Evolutionary conservation across 2,113 vertebrate genomes (phyloP).

Genomic region (Tricholaema leucomelas): DNA sequence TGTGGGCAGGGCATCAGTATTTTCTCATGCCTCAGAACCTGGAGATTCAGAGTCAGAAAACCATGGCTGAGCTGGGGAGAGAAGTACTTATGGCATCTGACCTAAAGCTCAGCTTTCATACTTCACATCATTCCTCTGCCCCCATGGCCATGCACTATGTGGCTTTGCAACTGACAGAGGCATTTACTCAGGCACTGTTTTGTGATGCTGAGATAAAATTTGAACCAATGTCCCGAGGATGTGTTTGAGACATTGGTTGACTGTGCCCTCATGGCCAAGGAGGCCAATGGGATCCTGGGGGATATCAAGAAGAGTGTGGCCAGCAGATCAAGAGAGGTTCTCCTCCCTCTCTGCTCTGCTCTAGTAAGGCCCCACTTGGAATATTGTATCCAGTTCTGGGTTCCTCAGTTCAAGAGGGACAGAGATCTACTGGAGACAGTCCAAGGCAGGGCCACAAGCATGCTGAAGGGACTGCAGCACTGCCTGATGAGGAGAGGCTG

Average conservation of each 20-base stretch:
- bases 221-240: not conserved
- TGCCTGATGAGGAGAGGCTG: too few relatives aligned
- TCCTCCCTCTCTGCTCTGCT: too few relatives aligned
- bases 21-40: not conserved
- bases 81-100: not conserved
- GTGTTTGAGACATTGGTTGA: not conserved
- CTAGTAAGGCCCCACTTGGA: too few relatives aligned
- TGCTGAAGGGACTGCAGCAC: too few relatives aligned
- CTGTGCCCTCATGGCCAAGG: too few relatives aligned
- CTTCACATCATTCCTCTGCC: not conserved
- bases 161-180: not conserved
- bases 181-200: not conserved
- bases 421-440: too few relatives aligned
- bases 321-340: too few relatives aligned
- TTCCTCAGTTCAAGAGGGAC: too few relatives aligned
- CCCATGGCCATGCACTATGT: accelerated
- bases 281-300: too few relatives aligned
- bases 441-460: too few relatives aligned
- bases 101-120: not conserved
- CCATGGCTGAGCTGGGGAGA: not conserved
- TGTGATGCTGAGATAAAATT: not conserved
- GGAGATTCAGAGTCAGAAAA: not conserved
- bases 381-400: too few relatives aligned
- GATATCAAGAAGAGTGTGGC: too few relatives aligned
- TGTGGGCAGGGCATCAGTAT: not conserved